A percentile compares a stretch with the other conserved stretches of the same genome.
These are phyloP conservation scores for Agrochola lychnidis DNA, from an alignment of 2,888 invertebrate genomes.

Conservation along the genomic window DNA sequence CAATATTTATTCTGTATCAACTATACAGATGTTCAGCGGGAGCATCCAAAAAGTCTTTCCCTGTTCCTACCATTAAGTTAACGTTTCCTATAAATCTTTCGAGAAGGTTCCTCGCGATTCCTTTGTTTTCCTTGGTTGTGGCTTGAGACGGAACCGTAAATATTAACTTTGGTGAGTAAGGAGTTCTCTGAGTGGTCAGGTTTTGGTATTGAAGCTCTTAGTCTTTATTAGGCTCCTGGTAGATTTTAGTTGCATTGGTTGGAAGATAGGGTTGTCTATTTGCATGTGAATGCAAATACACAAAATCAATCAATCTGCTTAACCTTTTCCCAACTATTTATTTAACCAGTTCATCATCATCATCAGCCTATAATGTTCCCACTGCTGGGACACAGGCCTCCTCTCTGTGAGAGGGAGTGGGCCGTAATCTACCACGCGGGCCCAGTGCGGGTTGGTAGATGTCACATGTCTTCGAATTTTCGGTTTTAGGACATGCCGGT, in stretches of 20 bases:
- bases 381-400: too few species aligned
- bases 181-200: conserved; percentile 45
- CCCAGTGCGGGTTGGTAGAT: too few species aligned
- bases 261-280: neutral
- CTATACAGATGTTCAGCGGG: conserved; percentile 70
- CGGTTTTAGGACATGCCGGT: too few species aligned
- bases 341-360: too few species aligned
- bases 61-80: conserved; percentile 85
- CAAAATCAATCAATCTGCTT: too few species aligned
- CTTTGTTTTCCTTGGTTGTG: conserved; percentile 74
- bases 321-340: too few species aligned
- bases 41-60: conserved; percentile 82
- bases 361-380: too few species aligned
- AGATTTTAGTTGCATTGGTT: neutral
- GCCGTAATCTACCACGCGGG: too few species aligned
- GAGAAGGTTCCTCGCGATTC: conserved; percentile 67
- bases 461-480: too few species aligned
- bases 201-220: conserved; percentile 27
- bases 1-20: conserved; percentile 70
- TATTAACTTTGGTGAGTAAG: conserved; percentile 63
- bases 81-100: conserved; percentile 82
- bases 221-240: conserved; percentile 43
- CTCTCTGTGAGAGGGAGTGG: too few species aligned
- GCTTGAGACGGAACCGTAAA: conserved; percentile 51
- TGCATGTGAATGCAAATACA: neutral